A percentile compares a stretch with the other conserved stretches of the same genome.
These are phyloP conservation scores for Poeciliopsis infans DNA, from an alignment of 2,797 vertebrate genomes.

Conservation along the genomic window DNA sequence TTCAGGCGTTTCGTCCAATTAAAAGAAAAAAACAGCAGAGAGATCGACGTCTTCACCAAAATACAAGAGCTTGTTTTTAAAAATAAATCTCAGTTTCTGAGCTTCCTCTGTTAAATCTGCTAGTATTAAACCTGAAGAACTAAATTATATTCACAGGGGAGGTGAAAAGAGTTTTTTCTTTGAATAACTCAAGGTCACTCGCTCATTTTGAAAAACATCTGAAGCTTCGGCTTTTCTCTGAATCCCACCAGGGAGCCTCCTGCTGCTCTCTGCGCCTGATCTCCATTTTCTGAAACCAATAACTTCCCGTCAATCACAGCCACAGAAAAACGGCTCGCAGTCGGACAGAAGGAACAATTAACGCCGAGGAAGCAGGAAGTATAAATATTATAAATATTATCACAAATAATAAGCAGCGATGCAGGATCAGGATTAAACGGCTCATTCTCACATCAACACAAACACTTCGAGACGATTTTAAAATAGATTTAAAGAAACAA, in stretches of 20 bases:
- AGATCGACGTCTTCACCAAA: neutral
- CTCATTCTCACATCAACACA: too few relatives aligned
- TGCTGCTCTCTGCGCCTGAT: slow-evolving; percentile 31
- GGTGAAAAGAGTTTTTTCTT: neutral
- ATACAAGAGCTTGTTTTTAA: neutral
- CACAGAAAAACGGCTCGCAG: slow-evolving; percentile 13
- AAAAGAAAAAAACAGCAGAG: neutral
- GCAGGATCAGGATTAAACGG: neutral
- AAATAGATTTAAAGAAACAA: neutral
- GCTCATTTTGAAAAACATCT: slow-evolving; percentile 39
- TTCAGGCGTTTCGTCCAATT: neutral
- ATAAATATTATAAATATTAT: neutral
- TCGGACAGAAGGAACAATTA: neutral
- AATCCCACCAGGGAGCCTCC: slow-evolving; percentile 26
- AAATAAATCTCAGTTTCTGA: slow-evolving; percentile 1
- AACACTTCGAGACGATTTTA: neutral
- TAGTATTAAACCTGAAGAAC: slow-evolving; percentile 11
- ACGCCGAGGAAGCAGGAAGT: neutral
- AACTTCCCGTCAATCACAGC: slow-evolving; percentile 48
- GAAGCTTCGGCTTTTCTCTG: slow-evolving; percentile 27
- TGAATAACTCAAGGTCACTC: slow-evolving; percentile 32
- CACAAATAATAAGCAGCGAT: too few relatives aligned
- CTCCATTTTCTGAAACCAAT: slow-evolving; percentile 45
- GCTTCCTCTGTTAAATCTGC: neutral
- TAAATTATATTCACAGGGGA: neutral